Base-by-base conservation (phyloP, 92 coral and sea anemone genomes). In the Siderastrea siderea region DNA sequence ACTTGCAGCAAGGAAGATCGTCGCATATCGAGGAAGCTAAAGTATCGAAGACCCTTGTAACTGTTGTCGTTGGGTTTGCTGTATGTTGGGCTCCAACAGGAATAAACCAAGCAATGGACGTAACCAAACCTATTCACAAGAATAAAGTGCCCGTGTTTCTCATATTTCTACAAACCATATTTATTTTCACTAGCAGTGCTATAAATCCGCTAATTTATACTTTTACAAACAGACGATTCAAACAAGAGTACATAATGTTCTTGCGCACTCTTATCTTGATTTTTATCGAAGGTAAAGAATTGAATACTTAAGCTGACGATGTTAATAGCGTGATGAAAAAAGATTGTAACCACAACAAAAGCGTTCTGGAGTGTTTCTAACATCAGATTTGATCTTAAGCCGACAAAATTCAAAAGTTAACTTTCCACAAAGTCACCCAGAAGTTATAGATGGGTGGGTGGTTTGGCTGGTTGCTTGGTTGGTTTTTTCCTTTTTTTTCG, bases 71-170 rank as follows among this genome's bases (percentile, higher is more conserved):
- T 71, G 76, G 4, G 26, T 71, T 71, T 26, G 76, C 17, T 51
- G 3, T 71, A 57, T 71, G 76, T 47, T 71, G 76, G 76, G 54
- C 17, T 17, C 58, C 76, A 71, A n/a, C 58, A 13, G 58, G 76
- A 13, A 47, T 51, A 4, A 71, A 47, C 2, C 57, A 71, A 71
- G 48, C 38, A 26, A 26, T 10, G 8, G 11, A 3, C 44, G 9
- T 55, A 2, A 55, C 8, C 61, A 11, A 14, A 11, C 61, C 12
- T 55, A 55, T 55, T 8, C 61, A 55, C 61, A 7, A 8, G 2
- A 55, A 3, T 9, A 70, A 70, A 46, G 19, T 70, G 13, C 75
- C 75, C 0, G 19, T 9, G 19, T 49, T 49, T 70, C 52, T 46
- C 11, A 46, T 45, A 49, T 70, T 70, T 70, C 55, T 46, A 5